A percentile compares a stretch with the other conserved stretches of the same genome.
These are phyloP conservation scores for Bos javanicus DNA, from an alignment of 2,113 vertebrate genomes.

Conservation along the genomic window DNA sequence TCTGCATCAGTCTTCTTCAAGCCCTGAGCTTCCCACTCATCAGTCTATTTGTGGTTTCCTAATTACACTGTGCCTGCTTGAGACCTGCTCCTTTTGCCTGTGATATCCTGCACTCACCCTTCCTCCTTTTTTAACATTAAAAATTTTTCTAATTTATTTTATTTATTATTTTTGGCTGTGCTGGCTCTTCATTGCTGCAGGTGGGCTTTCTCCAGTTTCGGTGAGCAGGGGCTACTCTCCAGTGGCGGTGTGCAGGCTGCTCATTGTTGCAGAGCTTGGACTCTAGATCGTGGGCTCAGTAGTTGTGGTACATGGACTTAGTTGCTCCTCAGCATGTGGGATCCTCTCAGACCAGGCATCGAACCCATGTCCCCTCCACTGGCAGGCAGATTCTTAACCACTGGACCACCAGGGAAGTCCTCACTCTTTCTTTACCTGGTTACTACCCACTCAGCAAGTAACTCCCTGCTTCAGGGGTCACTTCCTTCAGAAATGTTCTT, in stretches of 20 bases:
- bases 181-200: neutral
- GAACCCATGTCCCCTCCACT: neutral
- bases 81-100: neutral
- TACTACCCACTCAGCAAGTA: neutral
- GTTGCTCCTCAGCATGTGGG: neutral
- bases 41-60: neutral
- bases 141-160: neutral
- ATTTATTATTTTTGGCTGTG: neutral
- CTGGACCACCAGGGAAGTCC: neutral
- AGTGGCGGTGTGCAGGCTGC: neutral
- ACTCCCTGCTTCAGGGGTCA: neutral
- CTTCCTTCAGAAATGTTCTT: neutral
- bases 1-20: neutral
- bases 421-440: neutral
- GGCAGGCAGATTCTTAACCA: neutral
- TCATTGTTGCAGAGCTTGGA: neutral
- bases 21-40: neutral
- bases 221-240: neutral
- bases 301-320: neutral
- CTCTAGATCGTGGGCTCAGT: neutral
- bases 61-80: neutral
- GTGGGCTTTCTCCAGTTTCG: rapidly evolving
- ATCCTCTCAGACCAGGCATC: neutral
- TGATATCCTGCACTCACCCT: neutral
- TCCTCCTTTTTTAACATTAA: neutral